Evolutionary conservation across 2,113 vertebrate genomes (phyloP).

Genomic region (Saguinus midas): DNA sequence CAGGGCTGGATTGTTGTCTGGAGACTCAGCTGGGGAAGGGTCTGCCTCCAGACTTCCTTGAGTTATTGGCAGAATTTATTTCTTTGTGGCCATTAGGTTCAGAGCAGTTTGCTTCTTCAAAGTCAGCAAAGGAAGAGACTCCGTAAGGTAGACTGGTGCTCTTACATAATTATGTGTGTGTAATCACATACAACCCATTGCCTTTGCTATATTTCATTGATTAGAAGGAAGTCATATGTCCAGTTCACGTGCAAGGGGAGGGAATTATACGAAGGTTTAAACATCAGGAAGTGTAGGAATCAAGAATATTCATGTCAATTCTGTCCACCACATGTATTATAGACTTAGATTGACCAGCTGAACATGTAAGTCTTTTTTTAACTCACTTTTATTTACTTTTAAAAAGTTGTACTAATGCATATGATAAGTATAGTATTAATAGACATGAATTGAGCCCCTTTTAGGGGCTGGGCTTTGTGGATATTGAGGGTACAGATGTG

Average conservation of each 20-base stretch:
- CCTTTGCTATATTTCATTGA: background rate
- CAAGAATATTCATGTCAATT: background rate
- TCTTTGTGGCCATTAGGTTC: background rate
- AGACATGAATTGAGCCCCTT: background rate
- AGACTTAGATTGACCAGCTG: background rate
- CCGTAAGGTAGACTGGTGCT: background rate
- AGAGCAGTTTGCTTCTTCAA: background rate
- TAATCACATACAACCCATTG: background rate
- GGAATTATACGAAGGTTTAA: background rate
- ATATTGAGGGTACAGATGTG: background rate
- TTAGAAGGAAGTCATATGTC: background rate
- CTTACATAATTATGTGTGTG: background rate
- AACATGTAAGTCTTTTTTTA: background rate
- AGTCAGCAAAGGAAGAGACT: background rate
- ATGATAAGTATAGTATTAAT: background rate
- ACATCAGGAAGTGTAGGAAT: background rate
- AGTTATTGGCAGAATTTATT: background rate
- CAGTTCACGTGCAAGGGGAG: background rate
- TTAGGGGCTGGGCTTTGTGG: background rate
- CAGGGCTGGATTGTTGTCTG: background rate
- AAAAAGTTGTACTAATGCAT: background rate
- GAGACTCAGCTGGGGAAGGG: background rate
- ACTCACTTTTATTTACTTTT: background rate
- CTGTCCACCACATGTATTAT: background rate
- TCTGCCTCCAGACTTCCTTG: background rate